Evolutionary conservation across 2,797 vertebrate species (phyloP).

Genomic region (Schizothorax lantsangensis): DNA sequence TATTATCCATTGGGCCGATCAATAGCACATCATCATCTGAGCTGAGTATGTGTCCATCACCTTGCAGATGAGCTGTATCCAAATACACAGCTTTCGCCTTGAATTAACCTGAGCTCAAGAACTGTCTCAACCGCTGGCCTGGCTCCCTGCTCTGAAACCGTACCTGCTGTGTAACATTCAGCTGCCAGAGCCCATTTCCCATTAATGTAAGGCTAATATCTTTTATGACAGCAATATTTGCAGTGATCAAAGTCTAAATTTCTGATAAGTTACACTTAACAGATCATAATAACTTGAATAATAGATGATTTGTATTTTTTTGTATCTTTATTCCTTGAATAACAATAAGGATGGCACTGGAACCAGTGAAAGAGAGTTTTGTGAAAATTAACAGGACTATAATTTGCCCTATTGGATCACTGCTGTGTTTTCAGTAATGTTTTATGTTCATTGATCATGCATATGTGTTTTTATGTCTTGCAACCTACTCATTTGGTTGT

Average conservation of each 20-base stretch:
- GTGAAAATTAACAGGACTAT: neutral
- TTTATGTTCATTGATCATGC: neutral
- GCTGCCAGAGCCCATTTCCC: conserved; percentile 48
- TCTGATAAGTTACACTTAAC: conserved; percentile 24
- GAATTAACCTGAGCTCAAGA: conserved; percentile 69
- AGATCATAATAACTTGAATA: neutral
- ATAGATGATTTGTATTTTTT: neutral
- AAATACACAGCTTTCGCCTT: conserved; percentile 74
- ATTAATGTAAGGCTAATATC: conserved; percentile 4
- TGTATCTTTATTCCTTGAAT: neutral
- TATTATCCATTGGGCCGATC: conserved; percentile 76
- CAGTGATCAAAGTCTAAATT: neutral
- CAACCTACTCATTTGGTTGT: neutral
- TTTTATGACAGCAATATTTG: conserved; percentile 35
- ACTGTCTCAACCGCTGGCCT: conserved; percentile 57
- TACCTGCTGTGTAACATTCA: conserved; percentile 44
- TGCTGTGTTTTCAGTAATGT: neutral
- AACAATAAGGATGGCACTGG: neutral
- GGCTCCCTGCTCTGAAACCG: conserved; percentile 40
- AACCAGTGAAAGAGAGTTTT: neutral
- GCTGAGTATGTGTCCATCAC: conserved; percentile 72
- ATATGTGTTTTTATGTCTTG: neutral
- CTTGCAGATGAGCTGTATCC: conserved; percentile 69
- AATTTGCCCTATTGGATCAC: neutral
- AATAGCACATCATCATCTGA: conserved; percentile 75